Conservation (phyloP, 2,888 invertebrate genomes). For the Urechis unicinctus region DNA sequence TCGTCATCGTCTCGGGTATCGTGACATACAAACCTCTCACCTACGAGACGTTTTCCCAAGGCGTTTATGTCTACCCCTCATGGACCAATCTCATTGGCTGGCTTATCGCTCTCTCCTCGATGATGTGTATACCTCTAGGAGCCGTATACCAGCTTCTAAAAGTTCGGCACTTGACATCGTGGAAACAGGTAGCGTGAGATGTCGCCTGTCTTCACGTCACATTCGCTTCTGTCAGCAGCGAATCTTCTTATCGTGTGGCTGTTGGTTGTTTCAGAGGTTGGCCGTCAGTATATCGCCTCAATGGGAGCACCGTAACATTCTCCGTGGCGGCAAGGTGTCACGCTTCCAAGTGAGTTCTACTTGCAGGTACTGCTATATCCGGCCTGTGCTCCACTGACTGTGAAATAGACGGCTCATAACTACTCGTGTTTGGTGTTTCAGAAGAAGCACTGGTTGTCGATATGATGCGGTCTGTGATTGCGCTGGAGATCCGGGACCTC, state of each 20-base stretch:
- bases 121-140: constrained; percentile 53
- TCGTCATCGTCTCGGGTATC: constrained; percentile 44
- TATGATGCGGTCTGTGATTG: no score
- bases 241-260: no score
- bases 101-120: constrained; percentile 51
- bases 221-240: neutral
- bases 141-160: constrained; percentile 68
- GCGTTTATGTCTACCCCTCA: constrained; percentile 59
- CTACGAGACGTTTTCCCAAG: constrained; percentile 72
- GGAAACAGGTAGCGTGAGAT: constrained; percentile 60
- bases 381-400: no score
- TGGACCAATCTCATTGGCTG: constrained; percentile 54
- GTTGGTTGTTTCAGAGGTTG: constrained; percentile 36
- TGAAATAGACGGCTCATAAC: neutral
- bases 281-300: constrained; percentile 43
- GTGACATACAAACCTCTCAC: constrained; percentile 33
- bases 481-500: no score
- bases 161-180: constrained; percentile 76
- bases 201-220: neutral
- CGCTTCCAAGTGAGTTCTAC: constrained; percentile 15
- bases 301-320: constrained; percentile 41
- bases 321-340: constrained; percentile 11
- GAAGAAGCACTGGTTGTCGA: neutral
- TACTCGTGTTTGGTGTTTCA: neutral
- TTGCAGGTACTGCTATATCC: no score